phyloP scores from a whole-genome alignment of 1,140 invertebrate genomes.

The Holotrichia oblita region DNA sequence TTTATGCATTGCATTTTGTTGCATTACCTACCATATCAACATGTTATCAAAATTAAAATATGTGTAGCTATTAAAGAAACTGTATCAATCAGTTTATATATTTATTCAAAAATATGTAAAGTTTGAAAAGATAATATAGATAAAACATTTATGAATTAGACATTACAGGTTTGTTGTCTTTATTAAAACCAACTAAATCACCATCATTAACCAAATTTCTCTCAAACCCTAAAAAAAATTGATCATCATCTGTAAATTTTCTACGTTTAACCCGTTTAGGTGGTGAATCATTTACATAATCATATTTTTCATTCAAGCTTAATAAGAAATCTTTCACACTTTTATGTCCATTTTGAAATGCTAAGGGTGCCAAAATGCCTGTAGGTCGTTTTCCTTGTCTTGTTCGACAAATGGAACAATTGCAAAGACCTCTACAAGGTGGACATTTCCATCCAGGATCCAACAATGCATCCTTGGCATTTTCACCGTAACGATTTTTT shows the following conservation, averaged over 20 bases:
- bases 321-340: constrained; percentile 53
- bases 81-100: too few species aligned
- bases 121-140: not conserved
- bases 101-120: not conserved
- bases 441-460: constrained; percentile 64
- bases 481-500: constrained; percentile 63
- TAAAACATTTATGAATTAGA: not conserved
- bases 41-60: too few species aligned
- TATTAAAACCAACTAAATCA: constrained; percentile 30
- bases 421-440: constrained; percentile 62
- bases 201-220: not conserved
- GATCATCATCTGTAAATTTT: not conserved
- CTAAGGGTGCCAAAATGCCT: constrained; percentile 60
- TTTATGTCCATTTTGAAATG: constrained; percentile 57
- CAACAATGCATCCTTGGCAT: constrained; percentile 58
- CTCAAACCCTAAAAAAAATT: constrained; percentile 11
- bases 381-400: constrained; percentile 62
- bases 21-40: too few species aligned
- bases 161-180: constrained; percentile 17
- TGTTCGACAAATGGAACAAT: constrained; percentile 64
- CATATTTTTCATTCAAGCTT: constrained; percentile 45
- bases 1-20: too few species aligned
- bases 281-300: not conserved
- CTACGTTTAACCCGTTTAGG: not conserved
- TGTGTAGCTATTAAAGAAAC: too few species aligned